A percentile compares a stretch with the other conserved stretches of the same genome.
Evolutionary conservation across 1,140 invertebrate species (phyloP).

Genomic region (Diabrotica virgifera): DNA sequence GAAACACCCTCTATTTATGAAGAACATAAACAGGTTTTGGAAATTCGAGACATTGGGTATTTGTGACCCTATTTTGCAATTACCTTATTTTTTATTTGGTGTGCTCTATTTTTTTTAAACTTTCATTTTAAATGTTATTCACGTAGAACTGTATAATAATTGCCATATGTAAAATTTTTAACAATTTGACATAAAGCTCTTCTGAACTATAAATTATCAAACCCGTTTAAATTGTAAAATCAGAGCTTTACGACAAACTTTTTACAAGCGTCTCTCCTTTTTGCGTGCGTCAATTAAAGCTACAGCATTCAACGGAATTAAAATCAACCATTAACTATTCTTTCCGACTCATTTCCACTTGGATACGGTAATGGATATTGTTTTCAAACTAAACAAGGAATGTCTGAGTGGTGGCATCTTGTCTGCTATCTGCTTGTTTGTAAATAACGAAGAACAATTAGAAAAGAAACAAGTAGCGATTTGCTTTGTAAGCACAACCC

Average conservation of each 20-base stretch:
- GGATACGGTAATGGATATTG: conserved; percentile 2
- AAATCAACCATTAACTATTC: neutral
- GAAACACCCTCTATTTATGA: no score
- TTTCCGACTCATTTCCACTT: neutral
- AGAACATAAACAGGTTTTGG: no score
- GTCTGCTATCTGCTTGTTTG: conserved; percentile 5
- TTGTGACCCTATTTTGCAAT: no score
- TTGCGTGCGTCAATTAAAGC: neutral
- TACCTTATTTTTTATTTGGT: no score
- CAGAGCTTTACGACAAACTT: neutral
- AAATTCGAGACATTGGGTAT: no score
- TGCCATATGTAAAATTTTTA: no score
- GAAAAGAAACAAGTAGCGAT: conserved; percentile 10
- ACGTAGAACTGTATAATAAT: no score
- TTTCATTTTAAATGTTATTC: no score
- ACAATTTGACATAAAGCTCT: no score
- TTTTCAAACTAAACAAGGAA: conserved; percentile 11
- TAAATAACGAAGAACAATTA: conserved; percentile 21
- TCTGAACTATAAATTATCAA: no score
- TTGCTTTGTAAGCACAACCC: conserved; percentile 15
- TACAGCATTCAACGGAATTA: neutral
- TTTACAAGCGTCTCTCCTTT: neutral
- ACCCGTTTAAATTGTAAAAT: no score
- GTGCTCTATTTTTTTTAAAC: no score
- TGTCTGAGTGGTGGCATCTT: conserved; percentile 16